These are phyloP conservation scores for Falco biarmicus DNA, from an alignment of 2,797 vertebrate species.

Conservation along the genomic window DNA sequence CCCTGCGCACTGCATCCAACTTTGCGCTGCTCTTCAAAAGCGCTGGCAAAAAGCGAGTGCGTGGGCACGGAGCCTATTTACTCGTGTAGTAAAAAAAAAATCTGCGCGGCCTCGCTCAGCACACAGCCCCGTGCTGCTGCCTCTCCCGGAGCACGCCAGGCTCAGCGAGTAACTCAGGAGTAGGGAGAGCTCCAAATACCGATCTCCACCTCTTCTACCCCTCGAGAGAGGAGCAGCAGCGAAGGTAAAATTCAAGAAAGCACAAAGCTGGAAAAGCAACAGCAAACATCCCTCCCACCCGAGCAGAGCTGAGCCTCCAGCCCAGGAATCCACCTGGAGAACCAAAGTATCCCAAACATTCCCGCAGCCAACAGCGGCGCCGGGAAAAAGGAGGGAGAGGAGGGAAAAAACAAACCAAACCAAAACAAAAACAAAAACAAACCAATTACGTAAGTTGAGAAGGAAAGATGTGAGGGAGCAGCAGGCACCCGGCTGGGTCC, in stretches of 20 bases:
- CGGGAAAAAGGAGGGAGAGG: not conserved
- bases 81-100: not conserved
- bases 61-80: not conserved
- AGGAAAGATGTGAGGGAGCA: not conserved
- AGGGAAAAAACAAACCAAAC: not conserved
- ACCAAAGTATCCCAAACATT: constrained; percentile 48
- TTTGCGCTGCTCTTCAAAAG: not conserved
- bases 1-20: not conserved
- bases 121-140: not conserved
- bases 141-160: not conserved
- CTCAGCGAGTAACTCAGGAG: not conserved
- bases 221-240: not conserved
- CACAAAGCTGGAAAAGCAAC: constrained; percentile 24
- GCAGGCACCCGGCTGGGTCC: not conserved
- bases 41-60: accelerated
- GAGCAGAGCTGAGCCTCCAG: not conserved
- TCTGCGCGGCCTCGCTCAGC: not conserved
- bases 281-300: constrained; percentile 44
- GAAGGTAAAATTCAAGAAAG: not conserved
- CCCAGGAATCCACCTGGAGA: constrained; percentile 66
- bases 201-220: not conserved
- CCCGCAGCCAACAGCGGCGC: constrained; percentile 32
- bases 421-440: not conserved
- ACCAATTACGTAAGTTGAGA: constrained; percentile 4
- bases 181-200: not conserved